Evolutionary conservation across 2,113 vertebrate genomes (phyloP).

Genomic region (Falco punctatus): DNA sequence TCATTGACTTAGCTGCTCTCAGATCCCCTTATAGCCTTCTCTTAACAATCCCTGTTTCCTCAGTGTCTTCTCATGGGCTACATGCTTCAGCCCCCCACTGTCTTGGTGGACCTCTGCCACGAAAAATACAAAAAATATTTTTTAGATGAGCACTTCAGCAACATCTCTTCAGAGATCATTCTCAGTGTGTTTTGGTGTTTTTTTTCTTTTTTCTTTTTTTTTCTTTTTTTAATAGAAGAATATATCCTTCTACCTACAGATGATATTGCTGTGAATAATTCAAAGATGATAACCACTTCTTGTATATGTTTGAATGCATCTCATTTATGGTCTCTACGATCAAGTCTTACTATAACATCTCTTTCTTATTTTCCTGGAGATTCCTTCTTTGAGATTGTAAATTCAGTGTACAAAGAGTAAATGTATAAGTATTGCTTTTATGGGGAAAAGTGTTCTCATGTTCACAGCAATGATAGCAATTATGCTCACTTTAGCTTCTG

Average conservation of each 20-base stretch:
- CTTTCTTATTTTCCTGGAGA: background rate
- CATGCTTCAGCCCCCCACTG: background rate
- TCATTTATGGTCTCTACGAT: background rate
- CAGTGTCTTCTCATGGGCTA: background rate
- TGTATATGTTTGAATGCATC: background rate
- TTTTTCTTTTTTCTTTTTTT: background rate
- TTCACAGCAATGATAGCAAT: background rate
- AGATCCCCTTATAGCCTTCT: background rate
- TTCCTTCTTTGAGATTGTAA: background rate
- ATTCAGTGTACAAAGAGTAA: background rate
- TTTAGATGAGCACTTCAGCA: background rate
- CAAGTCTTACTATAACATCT: background rate
- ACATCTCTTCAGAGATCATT: background rate
- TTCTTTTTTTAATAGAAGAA: background rate
- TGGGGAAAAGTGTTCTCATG: rapidly evolving
- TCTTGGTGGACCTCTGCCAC: background rate
- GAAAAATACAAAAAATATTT: background rate
- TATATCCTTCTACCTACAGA: background rate
- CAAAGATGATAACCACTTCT: background rate
- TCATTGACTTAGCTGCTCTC: background rate
- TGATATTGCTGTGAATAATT: background rate
- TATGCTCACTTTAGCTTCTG: background rate
- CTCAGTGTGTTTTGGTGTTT: background rate
- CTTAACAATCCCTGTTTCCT: background rate
- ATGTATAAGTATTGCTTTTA: background rate